Evolutionary conservation across 2,797 vertebrate species (phyloP), one percentile per base, ranked within the genome.

Genomic region (Macrochelys suwanniensis): DNA sequence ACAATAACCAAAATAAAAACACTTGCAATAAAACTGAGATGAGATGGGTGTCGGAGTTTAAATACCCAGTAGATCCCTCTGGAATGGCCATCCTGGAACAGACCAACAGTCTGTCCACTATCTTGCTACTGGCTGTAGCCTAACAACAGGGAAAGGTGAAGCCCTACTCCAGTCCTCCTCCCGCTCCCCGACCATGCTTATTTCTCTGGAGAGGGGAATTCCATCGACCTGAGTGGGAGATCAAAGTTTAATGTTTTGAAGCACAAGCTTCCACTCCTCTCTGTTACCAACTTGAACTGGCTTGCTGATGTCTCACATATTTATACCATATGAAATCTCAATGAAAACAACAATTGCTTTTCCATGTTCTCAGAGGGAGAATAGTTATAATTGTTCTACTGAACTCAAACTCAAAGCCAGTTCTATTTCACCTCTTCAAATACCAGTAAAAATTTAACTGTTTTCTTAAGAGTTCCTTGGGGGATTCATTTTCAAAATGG

Each of bases 1-100:
- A 21, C 13, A 79, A 49, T 9, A 31, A 12, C 80, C 87, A 19
- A 31, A 4, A 2, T 0, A 0, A 79, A 56, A 47, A 49, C 0
- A 10, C 26, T 57, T 61, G 84, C 71, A 33, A 1, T 1, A 5
- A 81, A 47, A 54, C 17, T 59, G 81, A 54, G n/a, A 2, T 3
- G 50, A 8, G 4, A 37, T 17, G 47, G 16, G 1, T 16, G 82
- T 9, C 45, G 37, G 10, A 49, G 51, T 7, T 71, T 42, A 65
- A 81, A 59, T 2, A 33, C 5, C 37, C 33, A 0, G 0, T 3
- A 21, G 50, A 42, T 7, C 84, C 10, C 65, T 31, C 0, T 0
- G 51, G n/a, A 56, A 87, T 50, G 6, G 51, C 76, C 84, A 92
- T 59, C 57, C 80, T 13, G 82, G 33, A 26, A 15, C 5, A 45